Evolutionary conservation across 1,140 invertebrate genomes (phyloP), one percentile per base, ranked within the genome.

Genomic region (Zaprionus taronus): DNA sequence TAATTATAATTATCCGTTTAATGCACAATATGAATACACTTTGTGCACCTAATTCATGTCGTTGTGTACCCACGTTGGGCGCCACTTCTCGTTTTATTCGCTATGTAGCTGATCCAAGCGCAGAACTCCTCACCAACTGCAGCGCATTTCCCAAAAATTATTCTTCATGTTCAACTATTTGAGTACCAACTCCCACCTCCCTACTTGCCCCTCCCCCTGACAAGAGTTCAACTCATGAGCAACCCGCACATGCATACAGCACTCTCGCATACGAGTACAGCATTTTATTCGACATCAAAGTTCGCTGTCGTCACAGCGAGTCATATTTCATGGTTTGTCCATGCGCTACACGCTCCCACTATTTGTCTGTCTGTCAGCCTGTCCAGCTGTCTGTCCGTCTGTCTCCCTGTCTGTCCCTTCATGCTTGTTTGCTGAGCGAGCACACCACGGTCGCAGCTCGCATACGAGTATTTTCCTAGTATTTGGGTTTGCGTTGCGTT

Each of bases 261-360:
- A 26, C 24, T 31, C 36, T 55, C 15, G 58, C 20, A n/a, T 15
- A 53, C 56, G 24, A 47, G 34, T 38, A 38, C 57, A 49, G 67
- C 67, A 31, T 64, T 75, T 75, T 70, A 75, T 75, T 22, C 58
- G 72, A 70, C 66, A 74, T 70, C 51, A 74, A 62, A 20, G 66
- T 41, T 63, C 17, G 67, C 24, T 70, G 72, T 83, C 83, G 76
- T 86, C 83, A 77, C 76, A 73, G 65, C 55, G 38, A 34, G 77
- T 81, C 83, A 89, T 86, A 86, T 89, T 79, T 89, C 83, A 86
- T 86, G 80, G 80, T 81, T 83, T 83, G 80, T 76, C 64, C 79
- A 57, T 76, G 51, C 61, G 57, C 57, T 73, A 31, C 70, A 49
- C 57, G 63, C 22, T 57, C 58, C 12, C 20, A 69, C 55, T 60